phyloP scores from a whole-genome alignment of 2,888 invertebrate genomes.

The Cremastinae sp. region DNA sequence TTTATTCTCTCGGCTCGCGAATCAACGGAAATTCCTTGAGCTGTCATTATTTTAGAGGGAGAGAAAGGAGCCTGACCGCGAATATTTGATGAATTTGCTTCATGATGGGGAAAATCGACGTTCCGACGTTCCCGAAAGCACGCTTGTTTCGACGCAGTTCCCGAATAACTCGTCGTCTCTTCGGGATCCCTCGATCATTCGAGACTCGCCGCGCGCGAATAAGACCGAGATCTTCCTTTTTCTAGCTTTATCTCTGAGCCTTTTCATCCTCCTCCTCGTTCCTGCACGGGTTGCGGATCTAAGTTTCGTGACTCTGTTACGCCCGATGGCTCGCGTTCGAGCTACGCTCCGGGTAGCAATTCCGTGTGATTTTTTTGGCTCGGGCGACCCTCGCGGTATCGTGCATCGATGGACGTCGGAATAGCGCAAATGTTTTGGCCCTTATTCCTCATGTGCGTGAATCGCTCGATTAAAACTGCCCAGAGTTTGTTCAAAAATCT shows the following conservation, averaged over 20 bases:
- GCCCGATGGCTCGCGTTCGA: constrained; percentile 1
- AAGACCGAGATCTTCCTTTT: not conserved
- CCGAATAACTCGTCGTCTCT: not conserved
- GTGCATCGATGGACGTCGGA: constrained; percentile 41
- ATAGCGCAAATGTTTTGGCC: constrained; percentile 18
- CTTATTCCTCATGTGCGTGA: too few species aligned
- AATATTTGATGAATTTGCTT: too few species aligned
- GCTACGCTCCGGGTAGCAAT: constrained; percentile 34
- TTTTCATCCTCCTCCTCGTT: not conserved
- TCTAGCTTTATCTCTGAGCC: not conserved
- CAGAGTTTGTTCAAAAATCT: constrained; percentile 34
- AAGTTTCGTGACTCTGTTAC: constrained; percentile 1
- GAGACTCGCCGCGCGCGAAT: too few species aligned
- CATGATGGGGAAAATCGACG: too few species aligned
- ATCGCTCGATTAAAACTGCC: not conserved
- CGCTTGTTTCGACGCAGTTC: not conserved
- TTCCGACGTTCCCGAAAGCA: too few species aligned
- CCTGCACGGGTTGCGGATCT: not conserved
- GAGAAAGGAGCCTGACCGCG: too few species aligned
- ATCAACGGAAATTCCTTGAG: not conserved
- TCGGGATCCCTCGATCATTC: not conserved
- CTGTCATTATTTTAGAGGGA: not conserved
- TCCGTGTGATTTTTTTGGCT: constrained; percentile 51
- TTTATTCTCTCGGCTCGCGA: constrained; percentile 11
- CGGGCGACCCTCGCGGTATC: constrained; percentile 21